Evolutionary conservation across 2,888 invertebrate genomes (phyloP).

Genomic region (Lithophane socia): DNA sequence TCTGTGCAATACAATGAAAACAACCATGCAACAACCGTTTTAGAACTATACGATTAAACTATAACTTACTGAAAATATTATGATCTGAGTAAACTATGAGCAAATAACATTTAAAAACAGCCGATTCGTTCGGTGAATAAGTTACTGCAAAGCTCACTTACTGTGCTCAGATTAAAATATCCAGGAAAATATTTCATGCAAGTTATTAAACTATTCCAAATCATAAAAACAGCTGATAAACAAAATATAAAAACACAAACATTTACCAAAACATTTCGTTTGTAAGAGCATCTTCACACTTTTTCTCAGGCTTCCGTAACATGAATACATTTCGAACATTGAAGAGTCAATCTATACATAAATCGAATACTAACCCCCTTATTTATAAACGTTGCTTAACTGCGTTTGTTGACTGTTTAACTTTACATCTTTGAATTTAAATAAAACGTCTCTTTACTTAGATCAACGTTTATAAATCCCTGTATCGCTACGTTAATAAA

Average conservation of each 20-base stretch:
- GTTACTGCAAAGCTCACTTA: background rate
- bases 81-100: background rate
- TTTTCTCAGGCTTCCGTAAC: background rate
- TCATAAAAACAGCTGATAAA: background rate
- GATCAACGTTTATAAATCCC: background rate
- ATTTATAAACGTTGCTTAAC: background rate
- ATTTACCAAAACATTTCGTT: background rate
- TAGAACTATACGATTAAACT: background rate
- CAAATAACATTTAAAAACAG: background rate
- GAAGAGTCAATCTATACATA: background rate
- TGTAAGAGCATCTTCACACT: slow-evolving; percentile 11
- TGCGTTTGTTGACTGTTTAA: background rate
- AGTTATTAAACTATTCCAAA: slow-evolving; percentile 2
- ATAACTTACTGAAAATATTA: background rate
- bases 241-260: background rate
- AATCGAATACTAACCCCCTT: background rate
- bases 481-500: background rate
- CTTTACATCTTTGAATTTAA: background rate
- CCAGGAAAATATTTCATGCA: slow-evolving; percentile 5
- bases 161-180: background rate
- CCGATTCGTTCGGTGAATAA: background rate
- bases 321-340: background rate
- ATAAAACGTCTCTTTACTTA: background rate
- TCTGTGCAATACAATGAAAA: slow-evolving; percentile 5
- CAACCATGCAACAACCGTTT: slow-evolving; percentile 10